Base-by-base conservation (phyloP, 2,888 invertebrate species). In the Hemicrepidius hirtus region DNA sequence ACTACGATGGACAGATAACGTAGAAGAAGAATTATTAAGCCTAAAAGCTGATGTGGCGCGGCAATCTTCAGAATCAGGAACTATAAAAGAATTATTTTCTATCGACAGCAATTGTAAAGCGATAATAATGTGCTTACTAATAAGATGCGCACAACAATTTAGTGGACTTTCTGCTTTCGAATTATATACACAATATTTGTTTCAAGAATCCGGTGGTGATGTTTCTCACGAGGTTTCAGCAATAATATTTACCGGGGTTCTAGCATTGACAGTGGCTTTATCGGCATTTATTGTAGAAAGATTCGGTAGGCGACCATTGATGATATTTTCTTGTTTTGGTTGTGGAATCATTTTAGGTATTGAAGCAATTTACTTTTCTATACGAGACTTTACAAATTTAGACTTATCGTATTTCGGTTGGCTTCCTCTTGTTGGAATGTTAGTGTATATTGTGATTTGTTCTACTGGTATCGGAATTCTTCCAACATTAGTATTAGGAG, bases 371-470 rank as follows among this genome's bases (percentile, higher is more conserved):
- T 84, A 82, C 60, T 84, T 84, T 62, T 81, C 77, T 46, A 20
- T 84, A 5, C 78, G 80, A 6, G 44, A 66, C 7, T 60, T 73
- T 20, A 49, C 55, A 16, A 53, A 72, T 21, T 37, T 75, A 7
- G 79, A 80, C 65, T 13, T 79, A 46, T 68, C 77, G 1, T 37
- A 3, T 4, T 67, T 68, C 13, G 53, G 63, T 13, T 84, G 84
- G 84, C 72, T 85, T 63, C 85, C 85, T 3, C 50, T 85, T 3
- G 77, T 77, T 6, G 82, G 82, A 20, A 78, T 85, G 79, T 72
- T 83, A 1, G n/a, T 78, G 0, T 85, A 78, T 68, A 70, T 82
- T 1, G 32, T 71, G 2, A 35, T 69, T 21, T 59, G 46, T 13
- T 13, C 62, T 1, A 75, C 74, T 37, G 84, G 84, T 12, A 67